Percentiles rank a stretch among this genome's conserved stretches.
phyloP scores from a whole-genome alignment of 2,888 invertebrate genomes.

The Cheilosia impressa region DNA sequence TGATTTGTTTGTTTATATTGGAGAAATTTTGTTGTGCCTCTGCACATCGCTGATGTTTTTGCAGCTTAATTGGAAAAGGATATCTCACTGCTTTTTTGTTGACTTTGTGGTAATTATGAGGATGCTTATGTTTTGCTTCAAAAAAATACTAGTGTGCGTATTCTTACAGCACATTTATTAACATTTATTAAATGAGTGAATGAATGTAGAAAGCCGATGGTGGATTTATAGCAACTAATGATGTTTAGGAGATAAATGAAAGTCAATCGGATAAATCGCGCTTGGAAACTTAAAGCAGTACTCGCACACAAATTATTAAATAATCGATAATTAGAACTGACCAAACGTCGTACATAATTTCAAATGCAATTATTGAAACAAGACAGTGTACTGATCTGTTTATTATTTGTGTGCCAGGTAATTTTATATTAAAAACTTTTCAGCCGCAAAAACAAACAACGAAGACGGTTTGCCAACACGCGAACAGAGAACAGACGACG shows the following conservation, averaged over 20 bases:
- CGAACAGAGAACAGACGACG: too few species aligned
- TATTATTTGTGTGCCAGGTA: too few species aligned
- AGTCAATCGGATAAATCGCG: slow-evolving; percentile 2
- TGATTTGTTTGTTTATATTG: slow-evolving; percentile 66
- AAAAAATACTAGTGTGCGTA: not conserved
- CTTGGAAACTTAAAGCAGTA: too few species aligned
- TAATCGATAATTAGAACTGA: too few species aligned
- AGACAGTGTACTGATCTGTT: too few species aligned
- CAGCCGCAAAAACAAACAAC: too few species aligned
- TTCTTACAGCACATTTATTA: slow-evolving; percentile 5
- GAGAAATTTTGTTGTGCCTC: slow-evolving; percentile 48
- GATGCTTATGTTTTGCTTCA: slow-evolving; percentile 3
- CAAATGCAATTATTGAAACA: too few species aligned
- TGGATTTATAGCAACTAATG: not conserved
- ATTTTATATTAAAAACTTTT: too few species aligned
- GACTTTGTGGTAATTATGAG: slow-evolving; percentile 41
- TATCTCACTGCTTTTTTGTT: slow-evolving; percentile 44
- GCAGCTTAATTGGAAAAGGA: slow-evolving; percentile 67
- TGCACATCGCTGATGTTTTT: slow-evolving; percentile 43
- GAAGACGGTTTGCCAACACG: too few species aligned
- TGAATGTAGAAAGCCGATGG: slow-evolving; percentile 9
- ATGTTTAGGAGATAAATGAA: slow-evolving; percentile 1
- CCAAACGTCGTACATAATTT: too few species aligned
- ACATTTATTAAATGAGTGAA: too few species aligned
- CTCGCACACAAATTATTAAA: too few species aligned